Evolutionary conservation across 2,797 vertebrate species (phyloP), one percentile per base, ranked within the genome.

Genomic region (Malurus splendens): DNA sequence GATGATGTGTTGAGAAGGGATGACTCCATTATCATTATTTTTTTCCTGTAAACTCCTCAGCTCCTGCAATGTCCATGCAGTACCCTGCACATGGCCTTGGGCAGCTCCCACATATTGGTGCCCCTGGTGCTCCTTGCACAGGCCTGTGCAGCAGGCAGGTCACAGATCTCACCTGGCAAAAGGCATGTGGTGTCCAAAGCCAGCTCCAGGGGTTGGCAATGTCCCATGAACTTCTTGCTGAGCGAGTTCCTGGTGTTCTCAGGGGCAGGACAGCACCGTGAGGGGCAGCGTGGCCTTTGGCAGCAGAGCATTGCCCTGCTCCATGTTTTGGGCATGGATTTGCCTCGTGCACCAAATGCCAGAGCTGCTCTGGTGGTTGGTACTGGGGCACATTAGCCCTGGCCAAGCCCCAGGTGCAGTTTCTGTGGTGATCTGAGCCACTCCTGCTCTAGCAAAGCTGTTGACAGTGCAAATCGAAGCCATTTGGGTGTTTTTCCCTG

Each of bases 141-240:
- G 65, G 18, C 38, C 45, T 22, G 48, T 42, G 78, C 20, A 1
- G 52, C 0, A 28, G 70, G 42, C 41, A 36, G 12, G 1, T 32
- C 55, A 48, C 59, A 30, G 67, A 86, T 33, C 39, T 42, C 5
- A 17, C 52, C 47, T 59, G 59, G 82, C 72, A 73, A 73, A 77
- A 6, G 24, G 54, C 42, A 39, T 2, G 1, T 59, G 68, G 51
- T 64, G 59, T 76, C 71, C 73, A 76, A 62, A 76, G 76, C 59
- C 88, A 77, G 82, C 57, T 78, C 62, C 33, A 3, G 44, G 13
- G 5, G 15, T 27, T 86, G 50, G 90, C 82, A 52, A 9, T 54
- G 85, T 92, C 91, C 79, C 93, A 76, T 60, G 12, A 71, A 61
- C 86, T 52, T 81, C 95, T 87, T 76, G 82, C 85, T 87, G 90